Conservation (phyloP, 2,113 vertebrate genomes). For the Antechinus stuartii region DNA sequence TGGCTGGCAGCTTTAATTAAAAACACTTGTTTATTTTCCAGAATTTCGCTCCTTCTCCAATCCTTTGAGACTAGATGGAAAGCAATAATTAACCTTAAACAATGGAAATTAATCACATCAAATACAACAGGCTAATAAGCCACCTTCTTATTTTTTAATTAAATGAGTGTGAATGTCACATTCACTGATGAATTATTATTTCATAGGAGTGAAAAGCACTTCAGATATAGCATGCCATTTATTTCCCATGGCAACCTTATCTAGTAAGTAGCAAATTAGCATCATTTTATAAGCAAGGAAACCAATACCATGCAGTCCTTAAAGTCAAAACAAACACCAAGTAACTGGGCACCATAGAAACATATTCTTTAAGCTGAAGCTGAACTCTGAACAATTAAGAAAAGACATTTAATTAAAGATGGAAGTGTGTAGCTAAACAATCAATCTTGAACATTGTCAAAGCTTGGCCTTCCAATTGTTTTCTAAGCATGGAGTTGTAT, state of each 20-base stretch:
- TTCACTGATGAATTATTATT: constrained; percentile 39
- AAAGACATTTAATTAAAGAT: constrained; percentile 34
- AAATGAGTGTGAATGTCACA: constrained; percentile 21
- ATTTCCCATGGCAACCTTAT: constrained; percentile 16
- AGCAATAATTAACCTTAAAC: constrained; percentile 37
- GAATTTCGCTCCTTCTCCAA: not conserved
- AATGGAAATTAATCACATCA: constrained; percentile 50
- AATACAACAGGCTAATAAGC: constrained; percentile 35
- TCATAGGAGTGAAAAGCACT: constrained; percentile 14
- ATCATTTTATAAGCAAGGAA: constrained; percentile 33
- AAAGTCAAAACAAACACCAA: not conserved
- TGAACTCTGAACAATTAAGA: not conserved
- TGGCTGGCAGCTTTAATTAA: constrained; percentile 24
- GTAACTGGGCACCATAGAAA: not conserved
- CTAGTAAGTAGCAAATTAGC: constrained; percentile 30
- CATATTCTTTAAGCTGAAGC: constrained; percentile 38
- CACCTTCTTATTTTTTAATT: constrained; percentile 49
- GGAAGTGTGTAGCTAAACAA: not conserved
- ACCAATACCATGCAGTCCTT: not conserved
- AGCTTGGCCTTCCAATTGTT: not conserved
- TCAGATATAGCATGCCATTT: constrained; percentile 6
- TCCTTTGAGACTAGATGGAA: not conserved
- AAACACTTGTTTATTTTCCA: constrained; percentile 33
- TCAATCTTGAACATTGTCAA: not conserved
- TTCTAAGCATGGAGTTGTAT: not conserved